Evolutionary conservation across 2,888 invertebrate species (phyloP).

Genomic region (Cryptocheilus praepositus): DNA sequence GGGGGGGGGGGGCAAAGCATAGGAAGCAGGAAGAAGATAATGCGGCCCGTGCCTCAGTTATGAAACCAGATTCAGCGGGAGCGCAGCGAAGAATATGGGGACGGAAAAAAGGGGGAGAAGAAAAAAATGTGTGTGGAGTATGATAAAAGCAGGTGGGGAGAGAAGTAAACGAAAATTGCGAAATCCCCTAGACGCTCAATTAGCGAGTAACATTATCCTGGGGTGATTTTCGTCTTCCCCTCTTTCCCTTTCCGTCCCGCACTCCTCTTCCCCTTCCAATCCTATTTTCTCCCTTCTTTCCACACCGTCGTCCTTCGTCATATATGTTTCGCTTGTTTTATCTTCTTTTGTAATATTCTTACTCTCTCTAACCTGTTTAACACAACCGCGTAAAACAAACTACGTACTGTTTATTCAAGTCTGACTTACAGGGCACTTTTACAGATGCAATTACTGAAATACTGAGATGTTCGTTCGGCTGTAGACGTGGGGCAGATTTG

Average conservation of each 20-base stretch:
- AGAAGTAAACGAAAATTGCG: constrained; percentile 48
- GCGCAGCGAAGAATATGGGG: not conserved
- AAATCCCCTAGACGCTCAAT: constrained; percentile 61
- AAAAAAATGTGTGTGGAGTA: constrained; percentile 1
- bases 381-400: too few species aligned
- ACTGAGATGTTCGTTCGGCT: too few species aligned
- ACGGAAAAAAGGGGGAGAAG: too few species aligned
- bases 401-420: too few species aligned
- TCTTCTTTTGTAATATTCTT: not conserved
- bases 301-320: not conserved
- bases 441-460: too few species aligned
- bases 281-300: not conserved
- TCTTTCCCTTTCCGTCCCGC: constrained; percentile 1
- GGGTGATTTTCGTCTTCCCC: constrained; percentile 14
- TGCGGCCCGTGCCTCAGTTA: too few species aligned
- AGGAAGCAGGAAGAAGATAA: too few species aligned
- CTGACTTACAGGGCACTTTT: too few species aligned
- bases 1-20: too few species aligned
- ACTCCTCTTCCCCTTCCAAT: not conserved
- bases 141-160: constrained; percentile 1
- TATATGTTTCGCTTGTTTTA: not conserved
- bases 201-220: constrained; percentile 57
- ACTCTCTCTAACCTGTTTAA: too few species aligned
- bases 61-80: not conserved
- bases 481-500: too few species aligned